Conservation (phyloP, 2,113 vertebrate genomes). For the Malurus melanocephalus region DNA sequence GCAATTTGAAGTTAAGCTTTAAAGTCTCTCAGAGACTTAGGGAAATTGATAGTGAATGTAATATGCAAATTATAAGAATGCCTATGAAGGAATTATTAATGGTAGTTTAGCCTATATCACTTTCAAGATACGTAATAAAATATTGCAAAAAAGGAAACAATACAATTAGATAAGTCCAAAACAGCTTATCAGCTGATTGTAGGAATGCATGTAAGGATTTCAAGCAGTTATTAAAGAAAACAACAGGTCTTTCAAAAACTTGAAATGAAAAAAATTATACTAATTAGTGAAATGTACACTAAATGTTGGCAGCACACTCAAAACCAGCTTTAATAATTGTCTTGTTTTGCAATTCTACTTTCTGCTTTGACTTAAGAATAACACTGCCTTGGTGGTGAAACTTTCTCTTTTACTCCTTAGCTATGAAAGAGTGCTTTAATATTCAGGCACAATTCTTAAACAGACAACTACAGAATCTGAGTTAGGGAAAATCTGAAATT, state of each 20-base stretch:
- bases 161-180: neutral
- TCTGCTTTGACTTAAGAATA: neutral
- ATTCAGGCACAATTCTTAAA: neutral
- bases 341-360: neutral
- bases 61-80: neutral
- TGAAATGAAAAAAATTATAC: neutral
- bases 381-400: neutral
- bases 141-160: neutral
- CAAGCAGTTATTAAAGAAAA: neutral
- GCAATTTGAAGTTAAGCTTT: neutral
- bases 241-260: neutral
- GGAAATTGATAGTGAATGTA: neutral
- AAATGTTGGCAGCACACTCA: neutral
- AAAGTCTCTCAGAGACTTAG: neutral
- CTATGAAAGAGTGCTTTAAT: neutral
- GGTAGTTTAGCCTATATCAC: neutral
- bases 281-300: neutral
- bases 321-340: neutral
- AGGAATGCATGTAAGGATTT: neutral
- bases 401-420: neutral
- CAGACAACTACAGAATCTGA: neutral
- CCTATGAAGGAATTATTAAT: neutral
- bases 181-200: neutral
- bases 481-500: neutral
- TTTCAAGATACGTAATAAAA: neutral